Evolutionary conservation across 2,797 vertebrate genomes (phyloP).

Genomic region (Gymnoscopelus braueri): DNA sequence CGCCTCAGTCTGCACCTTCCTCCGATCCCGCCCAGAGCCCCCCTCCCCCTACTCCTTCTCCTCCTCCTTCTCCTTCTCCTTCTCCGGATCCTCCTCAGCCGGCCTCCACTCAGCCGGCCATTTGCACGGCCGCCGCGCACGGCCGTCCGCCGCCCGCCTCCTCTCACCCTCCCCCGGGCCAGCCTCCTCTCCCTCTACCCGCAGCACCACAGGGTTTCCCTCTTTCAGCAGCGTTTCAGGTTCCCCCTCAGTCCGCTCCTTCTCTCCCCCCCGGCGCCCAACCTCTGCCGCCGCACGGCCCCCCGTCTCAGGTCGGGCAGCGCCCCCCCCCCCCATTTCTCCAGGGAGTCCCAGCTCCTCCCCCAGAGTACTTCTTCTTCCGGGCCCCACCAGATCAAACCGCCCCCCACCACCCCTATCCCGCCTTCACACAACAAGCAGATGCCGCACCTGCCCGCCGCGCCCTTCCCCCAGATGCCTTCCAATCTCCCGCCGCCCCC

Average conservation of each 20-base stretch:
- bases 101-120: constrained; percentile 46
- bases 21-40: constrained; percentile 79
- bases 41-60: constrained; percentile 63
- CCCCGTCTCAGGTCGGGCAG: constrained; percentile 55
- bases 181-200: constrained; percentile 67
- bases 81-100: constrained; percentile 73
- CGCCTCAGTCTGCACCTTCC: constrained; percentile 68
- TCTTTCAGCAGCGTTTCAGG: constrained; percentile 81
- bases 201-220: constrained; percentile 66
- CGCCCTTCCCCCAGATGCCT: constrained; percentile 93
- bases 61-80: constrained; percentile 59
- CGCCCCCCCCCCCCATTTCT: constrained; percentile 60
- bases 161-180: constrained; percentile 72
- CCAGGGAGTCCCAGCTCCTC: constrained; percentile 69
- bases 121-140: constrained; percentile 55
- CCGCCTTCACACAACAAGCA: constrained; percentile 93
- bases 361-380: constrained; percentile 77
- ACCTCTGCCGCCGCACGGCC: constrained; percentile 69
- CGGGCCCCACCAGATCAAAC: constrained; percentile 92
- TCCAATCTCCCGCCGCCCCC: constrained; percentile 95
- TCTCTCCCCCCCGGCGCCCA: constrained; percentile 49
- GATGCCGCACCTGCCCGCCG: constrained; percentile 85
- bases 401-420: constrained; percentile 96
- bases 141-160: constrained; percentile 49
- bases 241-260: constrained; percentile 67